Base-by-base conservation (phyloP, 1,140 invertebrate genomes). In the Anastatus disparis region DNA sequence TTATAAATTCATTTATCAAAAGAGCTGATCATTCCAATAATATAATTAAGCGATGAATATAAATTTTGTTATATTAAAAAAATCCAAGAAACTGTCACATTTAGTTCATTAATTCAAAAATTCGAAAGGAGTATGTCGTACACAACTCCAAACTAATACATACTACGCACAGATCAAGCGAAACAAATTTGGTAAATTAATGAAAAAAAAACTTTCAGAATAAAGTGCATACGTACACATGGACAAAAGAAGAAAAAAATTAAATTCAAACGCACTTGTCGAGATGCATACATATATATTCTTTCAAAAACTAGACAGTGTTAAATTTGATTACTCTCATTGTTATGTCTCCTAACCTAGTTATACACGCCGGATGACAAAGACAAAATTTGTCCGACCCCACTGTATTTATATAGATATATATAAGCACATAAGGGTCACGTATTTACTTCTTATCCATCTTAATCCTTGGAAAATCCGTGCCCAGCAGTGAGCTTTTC, bases 321-420 rank as follows among this genome's bases (percentile, higher is more conserved):
- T 63, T 46, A 56, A 70, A 70, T 70, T 70, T 50, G 58, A 70
- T 70, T 70, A 63, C 68, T 56, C 35, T 70, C 58, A 70, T 70
- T 70, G 68, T 70, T 69, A 50, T 31, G 38, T 50, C 48, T n/a
- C 27, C 68, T 70, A 70, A 70, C 48, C 17, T n/a, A 26, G 59
- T 63, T 63, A 70, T 44, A 4, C 20, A 61, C 26, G 12, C 10
- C 42, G 26, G n/a, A 12, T 15, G n/a, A n/a, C 24, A 62, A 13
- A 48, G 59, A 48, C 42, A 48, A n/a, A n/a, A n/a, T n/a, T n/a
- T n/a, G n/a, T n/a, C n/a, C n/a, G n/a, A n/a, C n/a, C n/a, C n/a
- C n/a, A n/a, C n/a, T 20, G 35, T 40, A 27, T 6, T 6, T 35
- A 35, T 35, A 35, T 35, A 35, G 4, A 35, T 35, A 35, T 10